Evolutionary conservation across 2,797 vertebrate species (phyloP).

Genomic region (Gymnodraco acuticeps): DNA sequence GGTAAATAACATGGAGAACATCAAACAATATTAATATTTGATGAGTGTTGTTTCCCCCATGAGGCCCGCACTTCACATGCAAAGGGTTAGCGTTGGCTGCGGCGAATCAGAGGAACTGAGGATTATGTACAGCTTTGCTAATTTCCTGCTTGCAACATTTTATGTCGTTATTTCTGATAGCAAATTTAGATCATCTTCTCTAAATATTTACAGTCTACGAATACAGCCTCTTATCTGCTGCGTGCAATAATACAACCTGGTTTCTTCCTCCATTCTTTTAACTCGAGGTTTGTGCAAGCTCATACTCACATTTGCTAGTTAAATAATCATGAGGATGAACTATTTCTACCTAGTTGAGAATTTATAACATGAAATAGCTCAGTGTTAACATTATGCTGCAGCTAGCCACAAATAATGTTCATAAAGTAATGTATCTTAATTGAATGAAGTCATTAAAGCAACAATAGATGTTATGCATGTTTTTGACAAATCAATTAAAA

Average conservation of each 20-base stretch:
- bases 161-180: not conserved
- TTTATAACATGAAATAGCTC: not conserved
- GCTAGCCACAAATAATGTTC: not conserved
- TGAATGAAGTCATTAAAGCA: not conserved
- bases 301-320: not conserved
- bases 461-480: not conserved
- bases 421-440: not conserved
- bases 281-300: not conserved
- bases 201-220: not conserved
- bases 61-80: slow-evolving; percentile 25
- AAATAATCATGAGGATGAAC: not conserved
- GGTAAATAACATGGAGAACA: slow-evolving; percentile 29
- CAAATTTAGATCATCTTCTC: not conserved
- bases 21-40: slow-evolving; percentile 52
- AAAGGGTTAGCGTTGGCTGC: slow-evolving; percentile 3
- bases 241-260: not conserved
- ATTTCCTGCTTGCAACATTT: slow-evolving; percentile 3
- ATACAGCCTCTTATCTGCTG: not conserved
- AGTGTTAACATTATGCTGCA: not conserved
- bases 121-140: slow-evolving; percentile 14
- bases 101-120: not conserved
- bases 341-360: not conserved
- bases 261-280: not conserved
- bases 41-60: slow-evolving; percentile 3
- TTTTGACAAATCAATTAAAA: not conserved